These are phyloP conservation scores for Emys orbicularis DNA, from an alignment of 2,797 vertebrate genomes.

Conservation along the genomic window DNA sequence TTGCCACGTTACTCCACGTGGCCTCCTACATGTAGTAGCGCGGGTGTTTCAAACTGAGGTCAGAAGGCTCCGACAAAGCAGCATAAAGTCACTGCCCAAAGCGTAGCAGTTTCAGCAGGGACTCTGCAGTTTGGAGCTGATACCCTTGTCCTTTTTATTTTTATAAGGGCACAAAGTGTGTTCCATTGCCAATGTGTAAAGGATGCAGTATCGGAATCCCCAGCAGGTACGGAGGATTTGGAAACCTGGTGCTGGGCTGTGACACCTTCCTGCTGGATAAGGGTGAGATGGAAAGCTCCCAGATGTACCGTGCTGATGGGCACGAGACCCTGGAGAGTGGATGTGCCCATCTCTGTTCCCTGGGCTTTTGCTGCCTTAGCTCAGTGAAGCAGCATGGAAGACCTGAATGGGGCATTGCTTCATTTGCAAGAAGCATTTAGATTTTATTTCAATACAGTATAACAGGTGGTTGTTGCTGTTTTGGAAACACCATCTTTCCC, in stretches of 20 bases:
- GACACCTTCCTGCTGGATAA: background rate
- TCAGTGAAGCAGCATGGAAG: background rate
- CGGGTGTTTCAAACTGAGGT: background rate
- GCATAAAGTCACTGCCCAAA: background rate
- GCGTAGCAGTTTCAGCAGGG: too few species aligned
- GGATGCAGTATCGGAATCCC: background rate
- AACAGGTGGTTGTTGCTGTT: background rate
- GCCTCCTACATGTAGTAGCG: background rate
- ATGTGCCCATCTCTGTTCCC: background rate
- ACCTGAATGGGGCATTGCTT: background rate
- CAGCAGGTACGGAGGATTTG: background rate
- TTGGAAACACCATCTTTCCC: background rate
- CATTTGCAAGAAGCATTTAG: background rate
- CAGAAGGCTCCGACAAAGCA: background rate
- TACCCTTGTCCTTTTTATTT: background rate
- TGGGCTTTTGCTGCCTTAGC: background rate
- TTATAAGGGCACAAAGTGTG: background rate
- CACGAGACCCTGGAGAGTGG: background rate
- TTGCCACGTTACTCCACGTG: background rate
- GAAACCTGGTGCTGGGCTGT: background rate
- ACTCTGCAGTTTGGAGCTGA: background rate
- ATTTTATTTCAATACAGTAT: rapidly evolving
- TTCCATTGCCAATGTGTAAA: background rate
- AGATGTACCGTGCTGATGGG: background rate
- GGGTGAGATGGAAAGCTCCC: background rate